phyloP scores from a whole-genome alignment of 1,140 invertebrate species.

The Colletes latitarsis region DNA sequence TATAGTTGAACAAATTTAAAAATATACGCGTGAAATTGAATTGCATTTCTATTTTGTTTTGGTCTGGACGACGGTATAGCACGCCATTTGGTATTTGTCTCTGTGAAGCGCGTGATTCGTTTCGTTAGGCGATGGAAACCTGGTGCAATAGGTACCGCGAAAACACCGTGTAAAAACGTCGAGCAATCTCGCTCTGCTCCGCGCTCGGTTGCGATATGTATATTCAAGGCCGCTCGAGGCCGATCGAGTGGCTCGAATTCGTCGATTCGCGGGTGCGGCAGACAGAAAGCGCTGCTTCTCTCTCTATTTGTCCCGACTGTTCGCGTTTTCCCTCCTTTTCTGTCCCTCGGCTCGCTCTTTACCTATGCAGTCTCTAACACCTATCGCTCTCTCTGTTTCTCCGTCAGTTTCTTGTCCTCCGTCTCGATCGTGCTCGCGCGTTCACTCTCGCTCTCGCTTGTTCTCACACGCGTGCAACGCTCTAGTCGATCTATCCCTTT shows the following conservation, averaged over 20 bases:
- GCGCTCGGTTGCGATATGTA: constrained; percentile 12
- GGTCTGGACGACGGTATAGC: no score
- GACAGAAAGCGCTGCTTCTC: constrained; percentile 21
- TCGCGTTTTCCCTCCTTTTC: constrained; percentile 5
- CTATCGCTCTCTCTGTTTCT: constrained; percentile 27
- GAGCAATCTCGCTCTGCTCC: constrained; percentile 44
- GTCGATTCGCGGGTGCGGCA: constrained; percentile 47
- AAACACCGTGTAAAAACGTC: constrained; percentile 38
- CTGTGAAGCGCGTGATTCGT: neutral
- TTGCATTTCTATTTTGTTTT: no score
- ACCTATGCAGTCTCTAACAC: constrained; percentile 4
- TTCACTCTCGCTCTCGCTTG: constrained; percentile 4
- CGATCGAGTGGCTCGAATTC: constrained; percentile 66
- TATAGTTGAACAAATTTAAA: no score
- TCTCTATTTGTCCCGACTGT: neutral
- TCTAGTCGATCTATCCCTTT: neutral
- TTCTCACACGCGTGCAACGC: neutral
- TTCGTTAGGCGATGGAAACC: neutral
- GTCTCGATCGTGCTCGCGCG: neutral
- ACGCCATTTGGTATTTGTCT: no score
- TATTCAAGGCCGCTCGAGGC: constrained; percentile 65
- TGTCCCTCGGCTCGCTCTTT: constrained; percentile 8
- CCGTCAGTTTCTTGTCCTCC: neutral
- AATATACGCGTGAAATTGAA: no score
- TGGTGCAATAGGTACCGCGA: neutral